Conservation (phyloP, 2,113 vertebrate genomes). For the Chloroceryle aenea region DNA sequence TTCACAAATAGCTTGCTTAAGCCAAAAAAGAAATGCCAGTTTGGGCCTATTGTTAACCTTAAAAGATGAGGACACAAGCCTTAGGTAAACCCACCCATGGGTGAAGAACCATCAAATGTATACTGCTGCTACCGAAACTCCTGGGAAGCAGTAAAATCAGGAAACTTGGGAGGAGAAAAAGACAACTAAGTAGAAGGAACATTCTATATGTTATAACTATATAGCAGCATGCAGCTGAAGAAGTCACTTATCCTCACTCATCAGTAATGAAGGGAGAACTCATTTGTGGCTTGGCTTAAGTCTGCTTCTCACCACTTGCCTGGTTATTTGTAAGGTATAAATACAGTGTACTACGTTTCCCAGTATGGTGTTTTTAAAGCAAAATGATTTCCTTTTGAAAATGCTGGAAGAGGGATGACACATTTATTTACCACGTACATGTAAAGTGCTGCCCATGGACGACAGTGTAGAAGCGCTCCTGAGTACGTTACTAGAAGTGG, state of each 20-base stretch:
- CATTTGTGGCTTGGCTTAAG: not conserved
- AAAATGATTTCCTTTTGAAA: not conserved
- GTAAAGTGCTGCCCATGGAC: not conserved
- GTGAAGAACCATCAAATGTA: not conserved
- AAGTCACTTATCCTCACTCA: not conserved
- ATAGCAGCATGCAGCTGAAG: not conserved
- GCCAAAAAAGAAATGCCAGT: not conserved
- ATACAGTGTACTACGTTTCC: not conserved
- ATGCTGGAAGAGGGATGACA: not conserved
- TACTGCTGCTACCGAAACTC: not conserved
- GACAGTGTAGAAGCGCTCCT: not conserved
- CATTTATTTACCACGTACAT: not conserved
- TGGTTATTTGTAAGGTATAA: not conserved
- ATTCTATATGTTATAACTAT: not conserved
- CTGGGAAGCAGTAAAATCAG: not conserved
- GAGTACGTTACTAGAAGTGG: not conserved
- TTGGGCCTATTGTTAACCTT: not conserved
- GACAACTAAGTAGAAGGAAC: not conserved
- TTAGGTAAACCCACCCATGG: not conserved
- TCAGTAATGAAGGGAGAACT: not conserved
- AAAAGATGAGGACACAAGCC: not conserved
- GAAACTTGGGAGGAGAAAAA: not conserved
- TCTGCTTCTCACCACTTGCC: not conserved
- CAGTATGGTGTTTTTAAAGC: not conserved
- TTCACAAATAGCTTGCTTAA: not conserved